Percentiles rank a stretch among this genome's conserved stretches.
phyloP scores from a whole-genome alignment of 2,888 invertebrate species.

The Cacoxenus indagator region DNA sequence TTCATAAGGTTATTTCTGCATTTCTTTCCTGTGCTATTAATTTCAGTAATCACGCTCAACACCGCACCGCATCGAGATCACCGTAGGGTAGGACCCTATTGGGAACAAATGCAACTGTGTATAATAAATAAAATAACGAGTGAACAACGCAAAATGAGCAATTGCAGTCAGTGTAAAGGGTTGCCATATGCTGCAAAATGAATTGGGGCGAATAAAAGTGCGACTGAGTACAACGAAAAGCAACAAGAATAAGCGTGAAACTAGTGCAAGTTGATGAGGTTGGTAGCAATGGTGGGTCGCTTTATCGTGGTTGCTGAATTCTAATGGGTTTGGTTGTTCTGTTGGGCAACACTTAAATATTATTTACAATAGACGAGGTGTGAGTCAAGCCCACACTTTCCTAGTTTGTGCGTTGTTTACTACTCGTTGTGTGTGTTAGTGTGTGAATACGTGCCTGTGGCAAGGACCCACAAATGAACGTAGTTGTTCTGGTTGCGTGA shows the following conservation, averaged over 20 bases:
- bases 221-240: background rate
- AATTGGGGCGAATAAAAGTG: background rate
- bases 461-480: background rate
- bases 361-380: background rate
- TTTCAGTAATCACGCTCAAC: background rate
- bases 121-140: background rate
- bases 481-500: conserved; percentile 1
- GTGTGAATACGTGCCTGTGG: too few species aligned
- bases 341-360: conserved; percentile 9
- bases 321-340: background rate
- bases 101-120: conserved; percentile 14
- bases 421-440: background rate
- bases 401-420: background rate
- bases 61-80: background rate
- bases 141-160: conserved; percentile 4
- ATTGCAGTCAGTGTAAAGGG: background rate
- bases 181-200: background rate
- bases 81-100: background rate
- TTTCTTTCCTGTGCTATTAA: conserved; percentile 9
- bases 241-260: background rate
- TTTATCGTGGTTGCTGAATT: too few species aligned
- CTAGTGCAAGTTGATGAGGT: background rate
- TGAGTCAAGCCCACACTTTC: background rate
- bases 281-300: background rate
- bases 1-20: conserved; percentile 9